Evolutionary conservation across 1,140 invertebrate species (phyloP), one percentile per base, ranked within the genome.

Genomic region (Drosophila cardini): DNA sequence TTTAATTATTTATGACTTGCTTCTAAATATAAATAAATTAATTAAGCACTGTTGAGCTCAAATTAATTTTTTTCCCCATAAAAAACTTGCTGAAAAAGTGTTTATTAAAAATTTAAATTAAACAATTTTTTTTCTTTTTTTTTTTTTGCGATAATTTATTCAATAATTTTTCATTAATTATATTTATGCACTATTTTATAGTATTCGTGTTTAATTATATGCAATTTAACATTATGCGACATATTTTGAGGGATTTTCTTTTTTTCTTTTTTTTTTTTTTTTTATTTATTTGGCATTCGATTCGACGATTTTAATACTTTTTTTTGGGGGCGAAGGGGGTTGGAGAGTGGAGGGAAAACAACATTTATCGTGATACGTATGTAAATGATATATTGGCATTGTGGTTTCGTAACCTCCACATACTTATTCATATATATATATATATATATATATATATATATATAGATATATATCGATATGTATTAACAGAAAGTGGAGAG

Each of bases 171-270:
- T 82, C 65, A 62, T 77, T 87, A 80, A 80, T 89, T 84, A 84
- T 89, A 89, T 86, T 77, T 86, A 87, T 87, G 84, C 84, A 87
- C 84, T 87, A 87, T 87, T 87, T 87, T 87, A 87, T 87, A 87
- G 84, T 87, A 89, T 87, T 89, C 80, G 72, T 87, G 75, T 87
- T 83, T 80, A 69, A 74, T 87, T 83, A 53, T 60, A 89, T 89
- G 84, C 84, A 80, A 87, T 87, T 71, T 84, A 89, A 84, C 84
- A 87, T 89, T 89, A 87, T 72, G 77, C 67, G 72, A 75, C 68
- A 67, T 69, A 45, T 48, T 69, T 68, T 53, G 10, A 11, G 36
- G 36, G 21, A 5, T 4, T 26, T 26, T 26, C 21, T 26, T 26
- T 26, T 26, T 26, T 21, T 36, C 21, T 16, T 32, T 45, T 38